Percentiles rank a stretch among this genome's conserved stretches.
Evolutionary conservation across 2,113 vertebrate genomes (phyloP).

Genomic region (Daboia siamensis): DNA sequence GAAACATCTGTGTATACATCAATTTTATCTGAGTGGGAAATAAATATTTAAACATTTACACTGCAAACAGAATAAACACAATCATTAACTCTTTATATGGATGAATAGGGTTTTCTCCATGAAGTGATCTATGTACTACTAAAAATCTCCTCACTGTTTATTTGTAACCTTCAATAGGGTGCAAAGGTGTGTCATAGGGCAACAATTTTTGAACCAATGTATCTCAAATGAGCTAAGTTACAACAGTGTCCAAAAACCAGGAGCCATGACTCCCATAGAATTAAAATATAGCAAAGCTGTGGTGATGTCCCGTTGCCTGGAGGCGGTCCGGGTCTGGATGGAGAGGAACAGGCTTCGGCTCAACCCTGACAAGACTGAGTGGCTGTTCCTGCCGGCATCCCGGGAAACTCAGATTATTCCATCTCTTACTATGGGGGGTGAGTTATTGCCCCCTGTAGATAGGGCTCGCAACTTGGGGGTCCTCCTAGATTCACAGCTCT

Average conservation of each 20-base stretch:
- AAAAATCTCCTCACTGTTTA: neutral
- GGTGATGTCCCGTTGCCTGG: no score
- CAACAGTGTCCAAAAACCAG: neutral
- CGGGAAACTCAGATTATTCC: no score
- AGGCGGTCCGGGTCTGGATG: no score
- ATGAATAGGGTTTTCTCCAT: neutral
- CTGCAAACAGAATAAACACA: neutral
- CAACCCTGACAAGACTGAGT: no score
- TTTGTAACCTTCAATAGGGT: neutral
- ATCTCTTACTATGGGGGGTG: no score
- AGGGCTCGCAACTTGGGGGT: no score
- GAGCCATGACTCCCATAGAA: neutral
- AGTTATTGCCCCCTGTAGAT: no score
- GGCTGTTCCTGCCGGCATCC: no score
- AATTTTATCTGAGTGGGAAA: neutral
- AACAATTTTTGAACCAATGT: neutral
- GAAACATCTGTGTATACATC: neutral
- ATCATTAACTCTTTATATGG: neutral
- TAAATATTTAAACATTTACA: neutral
- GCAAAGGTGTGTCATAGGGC: neutral
- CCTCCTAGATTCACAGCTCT: no score
- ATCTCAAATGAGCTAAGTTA: neutral
- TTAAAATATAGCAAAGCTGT: neutral
- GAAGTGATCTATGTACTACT: neutral
- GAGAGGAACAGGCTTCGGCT: no score